Evolutionary conservation across 1,140 invertebrate genomes (phyloP).

Genomic region (Aporrectodea caliginosa): DNA sequence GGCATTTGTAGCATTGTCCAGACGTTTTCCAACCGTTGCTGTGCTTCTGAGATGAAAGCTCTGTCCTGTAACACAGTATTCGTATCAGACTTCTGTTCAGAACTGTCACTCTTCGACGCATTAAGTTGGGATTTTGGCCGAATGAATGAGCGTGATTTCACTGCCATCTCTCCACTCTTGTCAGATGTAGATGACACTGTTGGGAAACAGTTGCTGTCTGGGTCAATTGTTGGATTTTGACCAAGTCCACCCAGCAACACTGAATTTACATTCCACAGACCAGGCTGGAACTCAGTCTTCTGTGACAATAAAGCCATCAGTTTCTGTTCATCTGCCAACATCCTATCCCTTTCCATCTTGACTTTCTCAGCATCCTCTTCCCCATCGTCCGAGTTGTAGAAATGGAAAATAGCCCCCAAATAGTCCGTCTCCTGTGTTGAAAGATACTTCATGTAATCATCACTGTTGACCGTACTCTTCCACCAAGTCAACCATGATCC

Average conservation of each 20-base stretch:
- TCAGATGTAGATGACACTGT: too few species aligned
- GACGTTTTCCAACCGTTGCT: conserved; percentile 52
- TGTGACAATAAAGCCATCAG: conserved; percentile 42
- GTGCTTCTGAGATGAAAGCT: conserved; percentile 35
- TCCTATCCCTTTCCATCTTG: too few species aligned
- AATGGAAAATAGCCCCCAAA: conserved; percentile 53
- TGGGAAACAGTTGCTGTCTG: background rate
- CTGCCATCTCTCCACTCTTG: background rate
- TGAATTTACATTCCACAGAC: conserved; percentile 54
- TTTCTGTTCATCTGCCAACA: conserved; percentile 41
- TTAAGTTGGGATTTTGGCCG: background rate
- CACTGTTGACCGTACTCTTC: conserved; percentile 50
- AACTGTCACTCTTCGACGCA: background rate
- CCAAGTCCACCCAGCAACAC: conserved; percentile 55
- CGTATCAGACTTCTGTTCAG: background rate
- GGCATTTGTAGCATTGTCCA: conserved; percentile 52
- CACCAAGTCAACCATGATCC: conserved; percentile 54
- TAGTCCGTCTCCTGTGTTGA: conserved; percentile 54
- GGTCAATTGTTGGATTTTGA: conserved; percentile 46
- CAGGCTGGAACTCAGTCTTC: conserved; percentile 49
- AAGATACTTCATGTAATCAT: conserved; percentile 56
- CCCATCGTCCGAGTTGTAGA: conserved; percentile 53
- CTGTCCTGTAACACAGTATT: background rate
- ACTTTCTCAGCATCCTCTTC: conserved; percentile 44
- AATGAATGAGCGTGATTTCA: background rate